Percentiles rank a stretch among this genome's conserved stretches.
phyloP scores from a whole-genome alignment of 1,140 invertebrate species.

The Zophobas morio region DNA sequence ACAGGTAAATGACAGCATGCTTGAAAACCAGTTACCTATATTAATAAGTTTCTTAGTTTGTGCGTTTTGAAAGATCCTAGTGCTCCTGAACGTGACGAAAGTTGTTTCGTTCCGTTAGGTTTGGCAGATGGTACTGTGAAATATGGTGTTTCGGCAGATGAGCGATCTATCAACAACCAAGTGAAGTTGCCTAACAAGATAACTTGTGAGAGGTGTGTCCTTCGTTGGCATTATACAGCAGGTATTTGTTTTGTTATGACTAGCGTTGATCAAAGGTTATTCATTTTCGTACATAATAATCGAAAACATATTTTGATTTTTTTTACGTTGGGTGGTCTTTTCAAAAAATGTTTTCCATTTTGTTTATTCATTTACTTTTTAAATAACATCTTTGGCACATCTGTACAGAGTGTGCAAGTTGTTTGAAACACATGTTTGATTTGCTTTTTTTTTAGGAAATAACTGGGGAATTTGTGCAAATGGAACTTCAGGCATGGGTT shows the following conservation, averaged over 20 bases:
- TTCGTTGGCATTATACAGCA: slow-evolving; percentile 71
- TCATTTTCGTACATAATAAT: too few relatives aligned
- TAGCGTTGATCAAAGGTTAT: too few relatives aligned
- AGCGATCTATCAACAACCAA: slow-evolving; percentile 54
- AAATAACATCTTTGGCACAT: too few relatives aligned
- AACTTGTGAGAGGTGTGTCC: slow-evolving; percentile 73
- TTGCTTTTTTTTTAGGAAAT: too few relatives aligned
- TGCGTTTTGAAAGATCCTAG: slow-evolving; percentile 55
- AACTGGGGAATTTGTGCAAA: too few relatives aligned
- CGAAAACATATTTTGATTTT: too few relatives aligned
- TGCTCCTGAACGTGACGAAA: slow-evolving; percentile 55
- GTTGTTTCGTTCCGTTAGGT: slow-evolving; percentile 52
- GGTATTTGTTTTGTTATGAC: slow-evolving; percentile 63
- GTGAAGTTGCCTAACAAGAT: slow-evolving; percentile 67
- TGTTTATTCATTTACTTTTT: too few relatives aligned
- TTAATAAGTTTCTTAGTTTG: slow-evolving; percentile 59
- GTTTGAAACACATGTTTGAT: too few relatives aligned
- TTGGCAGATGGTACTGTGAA: slow-evolving; percentile 28
- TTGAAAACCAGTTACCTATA: slow-evolving; percentile 39
- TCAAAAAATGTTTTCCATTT: too few relatives aligned
- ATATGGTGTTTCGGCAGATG: slow-evolving; percentile 47
- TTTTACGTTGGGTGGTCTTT: too few relatives aligned
- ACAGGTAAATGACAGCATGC: slow-evolving; percentile 62
- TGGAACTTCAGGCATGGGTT: too few relatives aligned
- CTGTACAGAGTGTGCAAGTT: too few relatives aligned